Evolutionary conservation across 2,888 invertebrate genomes (phyloP).

Genomic region (Acronicta psi): DNA sequence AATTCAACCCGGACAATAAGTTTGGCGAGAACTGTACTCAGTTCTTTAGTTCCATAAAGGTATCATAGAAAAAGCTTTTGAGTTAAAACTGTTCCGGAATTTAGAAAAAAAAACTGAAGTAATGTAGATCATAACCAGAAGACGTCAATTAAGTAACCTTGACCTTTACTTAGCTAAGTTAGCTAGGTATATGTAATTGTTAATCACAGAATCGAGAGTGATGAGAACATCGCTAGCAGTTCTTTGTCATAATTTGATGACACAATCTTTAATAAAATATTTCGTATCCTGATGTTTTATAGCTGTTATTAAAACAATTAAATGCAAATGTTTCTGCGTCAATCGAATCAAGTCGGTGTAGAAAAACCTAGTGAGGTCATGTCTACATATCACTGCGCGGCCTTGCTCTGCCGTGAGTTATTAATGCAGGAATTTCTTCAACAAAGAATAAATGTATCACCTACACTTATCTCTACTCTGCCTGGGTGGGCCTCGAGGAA

Average conservation of each 20-base stretch:
- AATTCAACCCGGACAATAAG: too few relatives aligned
- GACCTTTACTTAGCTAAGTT: too few relatives aligned
- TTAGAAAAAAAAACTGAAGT: too few relatives aligned
- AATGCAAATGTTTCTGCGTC: slow-evolving; percentile 25
- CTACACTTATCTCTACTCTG: slow-evolving; percentile 9
- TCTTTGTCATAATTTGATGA: slow-evolving; percentile 2
- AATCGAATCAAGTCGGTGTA: slow-evolving; percentile 21
- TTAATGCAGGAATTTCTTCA: slow-evolving; percentile 59
- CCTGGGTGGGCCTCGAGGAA: slow-evolving; percentile 7
- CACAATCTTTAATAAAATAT: slow-evolving; percentile 11
- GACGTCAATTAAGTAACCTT: too few relatives aligned
- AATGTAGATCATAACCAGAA: too few relatives aligned
- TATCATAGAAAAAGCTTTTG: background rate
- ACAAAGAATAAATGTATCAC: slow-evolving; percentile 48
- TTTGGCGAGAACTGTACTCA: too few relatives aligned
- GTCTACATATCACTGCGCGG: slow-evolving; percentile 14
- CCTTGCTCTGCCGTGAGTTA: slow-evolving; percentile 46
- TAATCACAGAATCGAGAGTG: background rate
- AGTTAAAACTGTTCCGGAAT: background rate
- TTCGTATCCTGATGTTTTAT: slow-evolving; percentile 15
- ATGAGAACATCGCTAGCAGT: background rate
- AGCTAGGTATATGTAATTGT: too few relatives aligned
- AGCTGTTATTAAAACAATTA: slow-evolving; percentile 12
- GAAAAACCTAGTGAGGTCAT: slow-evolving; percentile 43
- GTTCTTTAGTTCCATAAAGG: slow-evolving; percentile 4